Percentiles rank a stretch among this genome's conserved stretches.
Evolutionary conservation across 2,797 vertebrate genomes (phyloP).

Genomic region (Uromys caudimaculatus): DNA sequence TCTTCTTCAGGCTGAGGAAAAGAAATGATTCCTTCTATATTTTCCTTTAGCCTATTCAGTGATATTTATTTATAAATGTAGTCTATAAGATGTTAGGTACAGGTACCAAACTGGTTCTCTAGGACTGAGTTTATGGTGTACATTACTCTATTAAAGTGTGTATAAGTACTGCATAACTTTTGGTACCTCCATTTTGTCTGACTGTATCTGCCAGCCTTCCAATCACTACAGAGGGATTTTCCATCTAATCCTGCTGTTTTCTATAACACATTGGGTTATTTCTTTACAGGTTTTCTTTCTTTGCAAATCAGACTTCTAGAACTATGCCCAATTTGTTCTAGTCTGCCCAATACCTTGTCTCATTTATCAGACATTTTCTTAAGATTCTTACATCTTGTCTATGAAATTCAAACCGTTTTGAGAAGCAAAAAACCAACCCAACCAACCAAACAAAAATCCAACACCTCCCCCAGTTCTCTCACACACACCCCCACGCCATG

Average conservation of each 20-base stretch:
- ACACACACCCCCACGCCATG: not conserved
- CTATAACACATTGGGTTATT: not conserved
- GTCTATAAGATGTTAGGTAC: not conserved
- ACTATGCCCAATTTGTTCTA: not conserved
- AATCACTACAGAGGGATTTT: not conserved
- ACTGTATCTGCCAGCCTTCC: not conserved
- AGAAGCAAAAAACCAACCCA: not conserved
- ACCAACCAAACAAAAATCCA: not conserved
- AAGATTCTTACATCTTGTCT: not conserved
- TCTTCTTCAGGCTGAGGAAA: not conserved
- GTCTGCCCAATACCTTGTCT: not conserved
- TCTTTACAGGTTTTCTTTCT: not conserved
- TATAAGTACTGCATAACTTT: not conserved
- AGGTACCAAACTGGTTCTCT: not conserved
- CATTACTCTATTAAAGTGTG: not conserved
- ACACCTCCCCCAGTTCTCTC: no score
- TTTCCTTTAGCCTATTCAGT: constrained; percentile 29
- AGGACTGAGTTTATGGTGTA: not conserved
- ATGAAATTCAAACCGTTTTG: not conserved
- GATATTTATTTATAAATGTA: constrained; percentile 41
- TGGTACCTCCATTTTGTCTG: not conserved
- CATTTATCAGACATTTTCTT: not conserved
- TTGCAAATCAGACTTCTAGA: not conserved
- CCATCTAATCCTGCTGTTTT: not conserved
- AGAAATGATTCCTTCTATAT: not conserved